phyloP scores from a whole-genome alignment of 2,113 vertebrate species.

The Clarias gariepinus region DNA sequence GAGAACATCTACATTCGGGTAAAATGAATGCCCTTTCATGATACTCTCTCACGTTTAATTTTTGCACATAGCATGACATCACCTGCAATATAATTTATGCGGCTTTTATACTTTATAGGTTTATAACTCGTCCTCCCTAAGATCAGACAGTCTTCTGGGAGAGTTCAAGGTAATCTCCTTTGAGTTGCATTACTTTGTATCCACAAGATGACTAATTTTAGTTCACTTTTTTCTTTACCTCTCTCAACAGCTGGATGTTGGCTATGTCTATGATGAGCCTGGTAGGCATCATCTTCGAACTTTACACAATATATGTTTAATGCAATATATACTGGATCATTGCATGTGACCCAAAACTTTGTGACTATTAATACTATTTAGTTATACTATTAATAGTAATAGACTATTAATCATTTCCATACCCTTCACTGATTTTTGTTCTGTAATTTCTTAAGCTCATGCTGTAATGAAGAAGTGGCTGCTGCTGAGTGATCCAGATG shows the following conservation, averaged over 20 bases:
- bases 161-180: slow-evolving; percentile 86
- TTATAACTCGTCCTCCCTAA: slow-evolving; percentile 87
- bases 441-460: slow-evolving; percentile 74
- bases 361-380: background rate
- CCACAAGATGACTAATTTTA: background rate
- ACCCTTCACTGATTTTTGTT: background rate
- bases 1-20: slow-evolving; percentile 87
- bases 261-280: slow-evolving; percentile 91
- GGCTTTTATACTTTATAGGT: slow-evolving; percentile 71
- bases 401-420: background rate
- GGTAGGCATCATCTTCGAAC: slow-evolving; percentile 68
- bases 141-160: slow-evolving; percentile 90
- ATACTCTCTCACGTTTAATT: background rate
- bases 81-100: background rate
- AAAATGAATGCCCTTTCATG: slow-evolving; percentile 30
- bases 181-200: background rate
- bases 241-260: slow-evolving; percentile 85
- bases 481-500: slow-evolving; percentile 88
- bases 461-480: slow-evolving; percentile 94
- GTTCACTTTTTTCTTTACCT: background rate
- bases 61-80: background rate
- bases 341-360: background rate
- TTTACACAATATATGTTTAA: background rate
- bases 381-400: too few species aligned
- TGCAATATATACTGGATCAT: background rate